Evolutionary conservation across 2,797 vertebrate species (phyloP).

Genomic region (Dallia pectoralis): DNA sequence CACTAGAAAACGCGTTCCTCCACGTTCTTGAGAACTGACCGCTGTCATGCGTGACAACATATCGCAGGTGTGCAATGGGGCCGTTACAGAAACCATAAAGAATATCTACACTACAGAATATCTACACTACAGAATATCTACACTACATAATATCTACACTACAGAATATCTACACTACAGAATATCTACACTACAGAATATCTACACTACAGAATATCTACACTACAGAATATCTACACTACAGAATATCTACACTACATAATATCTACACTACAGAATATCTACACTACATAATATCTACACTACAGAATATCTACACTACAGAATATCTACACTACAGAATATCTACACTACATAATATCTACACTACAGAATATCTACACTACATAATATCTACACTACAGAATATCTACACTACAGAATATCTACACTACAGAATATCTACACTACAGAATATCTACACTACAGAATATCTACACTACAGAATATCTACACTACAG

Average conservation of each 20-base stretch:
- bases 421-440: no score
- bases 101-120: neutral
- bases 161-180: no score
- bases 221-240: no score
- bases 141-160: no score
- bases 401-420: neutral
- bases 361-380: neutral
- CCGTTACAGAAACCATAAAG: neutral
- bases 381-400: no score
- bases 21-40: neutral
- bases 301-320: neutral
- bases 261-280: no score
- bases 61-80: neutral
- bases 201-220: neutral
- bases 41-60: neutral
- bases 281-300: neutral
- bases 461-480: neutral
- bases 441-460: neutral
- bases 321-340: no score
- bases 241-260: neutral
- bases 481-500: no score
- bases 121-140: neutral
- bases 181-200: neutral
- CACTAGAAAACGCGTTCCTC: neutral
- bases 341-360: neutral